Percentiles rank a stretch among this genome's conserved stretches.
Conservation (phyloP, 2,888 invertebrate genomes). For the Microctonus brassicae region DNA sequence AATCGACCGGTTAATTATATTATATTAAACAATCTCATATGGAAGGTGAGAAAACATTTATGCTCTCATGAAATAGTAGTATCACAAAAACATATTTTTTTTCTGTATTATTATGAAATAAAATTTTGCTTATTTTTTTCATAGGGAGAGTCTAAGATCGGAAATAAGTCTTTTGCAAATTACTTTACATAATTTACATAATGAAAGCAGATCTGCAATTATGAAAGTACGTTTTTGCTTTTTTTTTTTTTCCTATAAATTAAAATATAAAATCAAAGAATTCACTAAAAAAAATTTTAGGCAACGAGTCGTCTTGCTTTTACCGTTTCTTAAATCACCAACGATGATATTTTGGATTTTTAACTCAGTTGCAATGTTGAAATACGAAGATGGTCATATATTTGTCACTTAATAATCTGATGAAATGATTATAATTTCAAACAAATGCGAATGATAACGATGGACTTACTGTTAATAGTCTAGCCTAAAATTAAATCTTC, state of each 20-base stretch:
- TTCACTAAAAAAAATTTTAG: not conserved
- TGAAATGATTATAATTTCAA: constrained; percentile 61
- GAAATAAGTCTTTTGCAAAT: no score
- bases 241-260: no score
- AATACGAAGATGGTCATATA: constrained; percentile 28
- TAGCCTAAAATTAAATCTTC: constrained; percentile 63
- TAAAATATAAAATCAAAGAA: no score
- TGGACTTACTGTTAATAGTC: constrained; percentile 65
- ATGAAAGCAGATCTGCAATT: not conserved
- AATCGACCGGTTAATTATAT: not conserved
- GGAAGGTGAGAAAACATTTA: not conserved
- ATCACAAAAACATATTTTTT: no score
- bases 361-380: constrained; percentile 33
- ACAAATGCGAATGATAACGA: constrained; percentile 63
- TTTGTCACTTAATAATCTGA: constrained; percentile 40
- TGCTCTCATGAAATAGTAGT: no score
- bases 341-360: constrained; percentile 30
- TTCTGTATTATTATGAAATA: not conserved
- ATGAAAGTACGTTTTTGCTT: no score
- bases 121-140: not conserved
- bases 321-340: constrained; percentile 18
- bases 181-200: no score
- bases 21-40: not conserved
- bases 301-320: not conserved
- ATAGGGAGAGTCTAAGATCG: not conserved